Base-by-base conservation (phyloP, 2,797 vertebrate genomes). In the Amazona finschi region DNA sequence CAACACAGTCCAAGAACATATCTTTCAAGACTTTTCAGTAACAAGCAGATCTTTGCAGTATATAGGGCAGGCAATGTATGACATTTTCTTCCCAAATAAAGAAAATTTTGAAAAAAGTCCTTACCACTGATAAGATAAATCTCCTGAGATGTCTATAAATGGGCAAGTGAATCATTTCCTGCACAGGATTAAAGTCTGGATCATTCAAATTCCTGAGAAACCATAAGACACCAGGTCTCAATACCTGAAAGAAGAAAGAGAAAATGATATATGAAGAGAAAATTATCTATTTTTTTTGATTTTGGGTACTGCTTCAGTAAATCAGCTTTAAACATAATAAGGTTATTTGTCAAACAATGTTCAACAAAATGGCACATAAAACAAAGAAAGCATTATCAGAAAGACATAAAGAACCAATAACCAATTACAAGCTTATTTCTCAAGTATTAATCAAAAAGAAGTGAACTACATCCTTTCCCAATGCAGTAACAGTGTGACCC, bases 131-230 rank as follows among this genome's bases (percentile, higher is more conserved):
- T 88, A 99, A 98, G 89, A 99, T 99, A 97, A 99, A 99, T 87
- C 99, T 98, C 93, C 99, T 98, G 90, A 99, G 98, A 97, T 99
- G 99, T 96, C 99, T 98, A 83, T 99, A 99, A 95, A 99, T 99
- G 36, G 99, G 99, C 77, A 99, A 98, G 78, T 99, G 99, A 96
- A 99, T 99, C 99, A 99, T 99, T 97, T 99, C 99, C 94, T 99
- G 99, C 43, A 99, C 99, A 53, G 99, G 99, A 96, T 99, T 99
- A 85, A 99, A 99, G 97, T 99, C 99, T 44, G 99, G 99, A 97
- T 99, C 99, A 36, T 99, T 99, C 90, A 99, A 98, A 98, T 99
- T 99, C 97, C 99, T 98, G 93, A 99, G 98, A 98, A 99, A 99
- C 99, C 99, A 99, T 47, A 99, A 96, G 58, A 99, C 99, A 81